Conservation (phyloP, 2,888 invertebrate genomes). For the Itoplectis maculator region DNA sequence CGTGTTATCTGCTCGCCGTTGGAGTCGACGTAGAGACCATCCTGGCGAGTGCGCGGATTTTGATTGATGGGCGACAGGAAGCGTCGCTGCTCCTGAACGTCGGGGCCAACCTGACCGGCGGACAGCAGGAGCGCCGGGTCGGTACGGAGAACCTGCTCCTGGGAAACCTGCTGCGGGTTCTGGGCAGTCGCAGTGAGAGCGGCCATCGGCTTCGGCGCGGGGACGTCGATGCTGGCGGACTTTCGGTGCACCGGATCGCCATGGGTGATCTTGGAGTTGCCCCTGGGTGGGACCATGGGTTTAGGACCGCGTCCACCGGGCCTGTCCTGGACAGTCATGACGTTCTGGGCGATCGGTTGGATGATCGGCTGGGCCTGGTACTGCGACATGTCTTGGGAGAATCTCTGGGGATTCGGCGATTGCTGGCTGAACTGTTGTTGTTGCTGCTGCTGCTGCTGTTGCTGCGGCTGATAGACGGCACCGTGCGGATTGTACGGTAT, state of each 20-base stretch:
- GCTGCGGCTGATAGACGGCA: conserved; percentile 74
- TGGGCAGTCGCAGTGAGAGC: conserved; percentile 55
- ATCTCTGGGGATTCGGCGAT: conserved; percentile 82
- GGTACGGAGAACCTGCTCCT: conserved; percentile 73
- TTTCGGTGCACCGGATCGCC: conserved; percentile 78
- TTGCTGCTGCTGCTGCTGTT: too few species aligned
- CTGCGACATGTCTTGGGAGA: conserved; percentile 80
- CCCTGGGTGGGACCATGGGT: conserved; percentile 82
- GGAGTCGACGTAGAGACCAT: conserved; percentile 81
- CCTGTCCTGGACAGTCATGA: conserved; percentile 76
- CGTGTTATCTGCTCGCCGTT: conserved; percentile 77
- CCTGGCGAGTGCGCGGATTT: conserved; percentile 81
- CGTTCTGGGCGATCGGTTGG: conserved; percentile 82
- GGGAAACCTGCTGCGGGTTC: conserved; percentile 64
- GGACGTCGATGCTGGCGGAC: conserved; percentile 76
- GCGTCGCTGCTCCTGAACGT: conserved; percentile 76
- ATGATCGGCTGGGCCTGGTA: conserved; percentile 83
- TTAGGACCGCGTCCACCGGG: conserved; percentile 80
- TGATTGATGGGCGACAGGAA: conserved; percentile 78
- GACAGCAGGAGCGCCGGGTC: conserved; percentile 73
- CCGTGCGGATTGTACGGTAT: conserved; percentile 79
- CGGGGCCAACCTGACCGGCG: conserved; percentile 67
- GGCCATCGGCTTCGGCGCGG: conserved; percentile 54
- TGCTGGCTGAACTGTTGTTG: conserved; percentile 78
- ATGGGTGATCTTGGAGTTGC: conserved; percentile 82